Evolutionary conservation across 2,888 invertebrate species (phyloP), one percentile per base, ranked within the genome.

Genomic region (Melanargia galathea): DNA sequence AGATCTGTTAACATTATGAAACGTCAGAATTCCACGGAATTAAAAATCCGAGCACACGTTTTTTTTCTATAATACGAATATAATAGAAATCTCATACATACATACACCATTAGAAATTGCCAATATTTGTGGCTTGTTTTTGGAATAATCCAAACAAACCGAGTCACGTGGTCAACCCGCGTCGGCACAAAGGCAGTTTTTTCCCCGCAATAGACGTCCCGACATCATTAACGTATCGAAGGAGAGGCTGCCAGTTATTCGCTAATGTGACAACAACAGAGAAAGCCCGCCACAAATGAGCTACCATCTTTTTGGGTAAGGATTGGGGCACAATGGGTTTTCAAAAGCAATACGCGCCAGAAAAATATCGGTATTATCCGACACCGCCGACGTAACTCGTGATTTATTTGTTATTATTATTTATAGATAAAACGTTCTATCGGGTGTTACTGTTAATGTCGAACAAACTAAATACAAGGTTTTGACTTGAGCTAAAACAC

Each of bases 211-310:
- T 86, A 88, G 88, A 87, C 83, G 79, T 84, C 83, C 82, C 80
- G 86, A 85, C 89, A 89, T 89, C 90, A 87, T 90, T 90, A 90
- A 89, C 84, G 89, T 90, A 90, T 89, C 86, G 88, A 77, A 84
- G 75, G 81, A 82, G 80, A 77, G 82, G 74, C 82, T 80, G 79
- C 77, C 86, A 86, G 89, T 86, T 90, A 91, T 90, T 90, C 86
- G 88, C 87, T 90, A 90, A 91, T 91, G 90, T 90, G 91, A 91
- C 90, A 90, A 89, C 87, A 86, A 86, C 79, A 88, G 87, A 86
- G 87, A 82, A 84, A 86, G 78, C 84, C 86, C 86, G 88, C 87
- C 88, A 84, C 87, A 89, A 88, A 89, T 87, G 86, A 87, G 85
- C 80, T 83, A 80, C 82, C 80, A 84, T 87, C 86, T 86, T 87